Evolutionary conservation across 2,888 invertebrate species (phyloP), one percentile per base, ranked within the genome.

Genomic region (Ennomos quercinarius): DNA sequence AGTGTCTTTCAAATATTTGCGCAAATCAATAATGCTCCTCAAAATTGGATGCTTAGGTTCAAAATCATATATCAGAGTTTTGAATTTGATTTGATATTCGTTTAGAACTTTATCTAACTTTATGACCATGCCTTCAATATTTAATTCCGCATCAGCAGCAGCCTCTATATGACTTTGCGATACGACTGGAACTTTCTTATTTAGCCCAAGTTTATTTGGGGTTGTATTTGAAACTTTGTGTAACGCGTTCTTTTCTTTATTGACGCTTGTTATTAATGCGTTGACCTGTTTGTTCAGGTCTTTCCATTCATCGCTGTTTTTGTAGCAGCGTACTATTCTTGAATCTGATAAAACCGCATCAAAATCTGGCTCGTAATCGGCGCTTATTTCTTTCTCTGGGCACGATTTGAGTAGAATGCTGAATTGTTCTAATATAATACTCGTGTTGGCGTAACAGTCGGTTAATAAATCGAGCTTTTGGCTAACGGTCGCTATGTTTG

Each of bases 341-440:
- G 91, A 91, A 56, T 87, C 73, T 0, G 87, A 87, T 11, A 93
- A 48, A 2, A 86, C 75, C 5, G 64, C 56, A 63, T 93, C 93
- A 39, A 93, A 92, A 49, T 89, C 73, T 4, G 87, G 86, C 63
- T 86, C 86, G 3, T 68, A 69, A 57, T 78, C 75, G 1, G 74
- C 58, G 40, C 70, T 67, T 0, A 85, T 27, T 2, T 64, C 72
- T 61, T 78, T 75, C 66, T 87, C 87, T 12, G 93, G 93, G 37
- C 84, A 81, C 0, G 90, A 94, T 71, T 95, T 93, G 0, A 97
- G 77, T 13, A 97, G 85, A 1, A 96, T 81, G 57, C 91, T 84
- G 70, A 96, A 95, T 76, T 98, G 97, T 66, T 95, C 94, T 27
- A 96, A 83, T 9, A 95, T 88, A 56, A 94, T 88, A 40, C 90